Evolutionary conservation across 2,797 vertebrate species (phyloP).

Genomic region (Numenius phaeopus): DNA sequence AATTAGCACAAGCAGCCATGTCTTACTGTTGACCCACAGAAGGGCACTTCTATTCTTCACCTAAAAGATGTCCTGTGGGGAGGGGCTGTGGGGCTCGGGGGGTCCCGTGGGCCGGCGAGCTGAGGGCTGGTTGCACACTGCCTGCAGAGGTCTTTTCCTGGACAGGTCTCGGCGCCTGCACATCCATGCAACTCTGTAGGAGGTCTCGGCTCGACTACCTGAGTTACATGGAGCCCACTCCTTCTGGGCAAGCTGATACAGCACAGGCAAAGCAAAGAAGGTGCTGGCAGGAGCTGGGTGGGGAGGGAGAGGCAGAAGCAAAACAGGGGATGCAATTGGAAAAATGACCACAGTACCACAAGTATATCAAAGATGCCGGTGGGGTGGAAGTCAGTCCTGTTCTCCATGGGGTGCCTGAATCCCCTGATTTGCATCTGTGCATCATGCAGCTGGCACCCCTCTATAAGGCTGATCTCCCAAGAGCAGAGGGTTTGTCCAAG

Average conservation of each 20-base stretch:
- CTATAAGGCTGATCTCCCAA: conserved; percentile 79
- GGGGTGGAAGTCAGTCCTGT: neutral
- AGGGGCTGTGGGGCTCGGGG: neutral
- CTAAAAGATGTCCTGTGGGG: neutral
- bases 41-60: neutral
- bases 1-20: neutral
- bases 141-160: conserved; percentile 59
- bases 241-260: conserved; percentile 68
- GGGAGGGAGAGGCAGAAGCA: conserved; percentile 77
- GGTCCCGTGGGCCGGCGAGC: rapidly evolving
- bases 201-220: neutral
- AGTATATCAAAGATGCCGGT: neutral
- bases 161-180: neutral
- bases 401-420: conserved; percentile 32
- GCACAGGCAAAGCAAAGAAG: conserved; percentile 66
- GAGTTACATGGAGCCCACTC: conserved; percentile 78
- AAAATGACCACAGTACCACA: neutral
- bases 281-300: neutral
- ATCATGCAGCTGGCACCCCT: conserved; percentile 73
- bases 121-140: neutral
- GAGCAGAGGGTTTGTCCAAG: conserved; percentile 21
- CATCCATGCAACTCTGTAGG: conserved; percentile 72
- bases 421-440: conserved; percentile 85
- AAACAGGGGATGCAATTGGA: conserved; percentile 82
- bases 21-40: neutral